Evolutionary conservation across 2,113 vertebrate species (phyloP).

Genomic region (Nicator chloris): DNA sequence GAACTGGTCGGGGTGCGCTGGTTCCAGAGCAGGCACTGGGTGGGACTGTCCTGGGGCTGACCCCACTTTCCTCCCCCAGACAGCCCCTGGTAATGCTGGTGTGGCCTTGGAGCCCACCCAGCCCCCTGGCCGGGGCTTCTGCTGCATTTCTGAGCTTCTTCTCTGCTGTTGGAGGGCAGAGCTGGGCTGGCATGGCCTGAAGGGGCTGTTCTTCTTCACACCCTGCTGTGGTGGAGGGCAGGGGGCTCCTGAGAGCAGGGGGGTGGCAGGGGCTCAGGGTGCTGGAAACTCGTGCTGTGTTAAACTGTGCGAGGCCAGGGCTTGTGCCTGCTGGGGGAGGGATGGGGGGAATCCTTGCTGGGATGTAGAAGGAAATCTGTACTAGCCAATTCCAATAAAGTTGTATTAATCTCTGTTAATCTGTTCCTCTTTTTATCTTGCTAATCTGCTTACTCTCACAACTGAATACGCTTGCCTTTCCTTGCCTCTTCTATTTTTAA

Average conservation of each 20-base stretch:
- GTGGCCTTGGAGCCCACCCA: background rate
- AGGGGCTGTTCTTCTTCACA: background rate
- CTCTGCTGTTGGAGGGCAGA: background rate
- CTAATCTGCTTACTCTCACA: background rate
- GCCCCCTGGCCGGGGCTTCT: background rate
- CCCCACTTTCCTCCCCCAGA: fast-evolving
- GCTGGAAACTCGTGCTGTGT: background rate
- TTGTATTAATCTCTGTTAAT: background rate
- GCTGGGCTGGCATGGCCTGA: background rate
- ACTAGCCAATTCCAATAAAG: constrained; percentile 31
- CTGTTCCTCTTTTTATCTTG: background rate
- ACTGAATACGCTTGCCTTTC: background rate
- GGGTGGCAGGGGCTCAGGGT: fast-evolving
- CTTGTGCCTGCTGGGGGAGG: background rate
- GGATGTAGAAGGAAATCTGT: background rate
- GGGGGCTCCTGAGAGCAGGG: background rate
- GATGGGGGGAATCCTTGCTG: background rate
- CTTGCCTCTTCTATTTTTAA: background rate
- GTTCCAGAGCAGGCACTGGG: background rate
- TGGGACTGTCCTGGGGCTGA: background rate
- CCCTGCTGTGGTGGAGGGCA: background rate
- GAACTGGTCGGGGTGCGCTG: background rate
- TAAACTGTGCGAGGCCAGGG: background rate
- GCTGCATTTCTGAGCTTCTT: background rate
- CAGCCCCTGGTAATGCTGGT: fast-evolving